Conservation (phyloP, 2,888 invertebrate genomes). For the Alentia gelatinosa region DNA sequence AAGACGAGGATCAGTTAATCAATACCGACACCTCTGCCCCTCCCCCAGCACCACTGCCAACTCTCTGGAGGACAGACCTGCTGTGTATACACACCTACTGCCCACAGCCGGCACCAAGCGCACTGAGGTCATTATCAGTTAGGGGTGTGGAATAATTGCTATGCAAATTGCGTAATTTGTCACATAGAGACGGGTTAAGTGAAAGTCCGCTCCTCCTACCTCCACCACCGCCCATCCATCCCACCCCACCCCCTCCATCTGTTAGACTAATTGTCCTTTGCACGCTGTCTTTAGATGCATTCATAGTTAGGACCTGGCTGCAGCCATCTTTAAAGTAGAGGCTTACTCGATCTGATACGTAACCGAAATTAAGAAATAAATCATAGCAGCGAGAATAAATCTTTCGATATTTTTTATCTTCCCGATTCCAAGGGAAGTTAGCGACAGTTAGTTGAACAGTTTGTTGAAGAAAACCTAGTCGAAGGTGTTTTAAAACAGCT, state of each 20-base stretch:
- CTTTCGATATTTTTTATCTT: too few species aligned
- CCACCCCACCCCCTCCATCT: neutral
- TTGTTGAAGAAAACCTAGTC: too few species aligned
- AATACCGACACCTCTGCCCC: neutral
- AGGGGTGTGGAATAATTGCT: neutral
- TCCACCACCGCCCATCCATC: neutral
- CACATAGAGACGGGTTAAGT: neutral
- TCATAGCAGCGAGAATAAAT: too few species aligned
- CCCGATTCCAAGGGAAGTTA: too few species aligned
- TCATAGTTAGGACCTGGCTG: neutral
- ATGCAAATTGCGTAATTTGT: slow-evolving; percentile 46
- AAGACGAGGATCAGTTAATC: neutral
- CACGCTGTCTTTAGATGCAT: neutral
- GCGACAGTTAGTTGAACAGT: too few species aligned
- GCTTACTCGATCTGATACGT: too few species aligned
- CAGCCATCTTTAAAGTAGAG: neutral
- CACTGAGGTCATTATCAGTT: neutral
- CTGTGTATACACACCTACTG: neutral
- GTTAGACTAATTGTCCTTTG: neutral
- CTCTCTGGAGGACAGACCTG: neutral
- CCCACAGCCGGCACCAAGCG: neutral
- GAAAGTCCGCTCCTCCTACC: neutral
- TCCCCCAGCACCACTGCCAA: neutral
- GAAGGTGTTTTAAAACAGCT: too few species aligned
- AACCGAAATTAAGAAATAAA: too few species aligned